Base-by-base conservation (phyloP, 2,888 invertebrate genomes). In the Hylaea fasciaria region DNA sequence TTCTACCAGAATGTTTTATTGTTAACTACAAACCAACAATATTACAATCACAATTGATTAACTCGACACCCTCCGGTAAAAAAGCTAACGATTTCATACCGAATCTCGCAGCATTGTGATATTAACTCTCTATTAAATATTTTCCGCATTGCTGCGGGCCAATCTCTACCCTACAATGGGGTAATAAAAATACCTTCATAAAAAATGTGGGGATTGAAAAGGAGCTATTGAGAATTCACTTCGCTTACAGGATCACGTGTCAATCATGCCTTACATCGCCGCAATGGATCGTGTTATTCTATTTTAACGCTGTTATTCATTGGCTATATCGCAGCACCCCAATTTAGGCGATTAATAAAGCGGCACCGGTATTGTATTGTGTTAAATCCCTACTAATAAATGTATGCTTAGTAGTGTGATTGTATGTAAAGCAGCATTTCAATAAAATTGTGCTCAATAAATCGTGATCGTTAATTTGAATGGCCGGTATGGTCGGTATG, bases 271-370 rank as follows among this genome's bases (percentile, higher is more conserved):
- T 83, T 82, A 81, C 77, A 80, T 77, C 74, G 77, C 83, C 79
- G 81, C 82, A 81, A 81, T 82, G 83, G 83, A 80, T 83, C 85
- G 82, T 87, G 89, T 89, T 89, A 86, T 89, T 89, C 85, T 85
- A 85, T 90, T 87, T 83, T 80, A 83, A 80, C 77, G 77, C 79
- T 81, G 84, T 89, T 89, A 90, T 91, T 91, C 89, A 90, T 87
- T 88, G 86, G 84, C 85, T 78, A 80, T 87, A 88, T 88, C 82
- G 81, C 77, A 77, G 77, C 76, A 78, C 80, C 86, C 80, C 76
- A 75, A 72, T 81, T 81, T 79, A 76, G 82, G 74, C 71, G 75
- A 72, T 72, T 75, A 73, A 84, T 81, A 86, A 86, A 81, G 78
- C 65, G 57, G 45, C 51, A 78, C 66, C 69, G 66, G 74, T 72